Conservation (phyloP, 1,140 invertebrate species). For the Drosophila albomicans region DNA sequence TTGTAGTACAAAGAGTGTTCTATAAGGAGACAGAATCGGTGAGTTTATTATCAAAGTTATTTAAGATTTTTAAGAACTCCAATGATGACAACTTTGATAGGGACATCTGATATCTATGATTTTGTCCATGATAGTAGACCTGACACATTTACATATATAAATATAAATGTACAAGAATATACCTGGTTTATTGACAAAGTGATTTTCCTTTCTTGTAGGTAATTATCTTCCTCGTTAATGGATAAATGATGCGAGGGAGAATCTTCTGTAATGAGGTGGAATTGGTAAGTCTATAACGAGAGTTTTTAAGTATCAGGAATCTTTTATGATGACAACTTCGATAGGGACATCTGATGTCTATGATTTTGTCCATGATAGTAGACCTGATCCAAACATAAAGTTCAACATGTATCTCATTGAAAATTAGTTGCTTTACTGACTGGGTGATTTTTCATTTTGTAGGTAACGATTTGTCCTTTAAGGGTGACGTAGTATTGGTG, state of each 20-base stretch:
- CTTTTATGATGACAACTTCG: constrained; percentile 46
- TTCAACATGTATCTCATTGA: not conserved
- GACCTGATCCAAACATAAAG: not conserved
- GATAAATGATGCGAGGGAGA: not conserved
- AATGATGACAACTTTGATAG: constrained; percentile 56
- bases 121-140: no score
- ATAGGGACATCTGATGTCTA: constrained; percentile 50
- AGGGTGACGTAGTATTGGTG: not conserved
- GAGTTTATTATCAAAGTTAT: no score
- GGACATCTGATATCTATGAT: constrained; percentile 49
- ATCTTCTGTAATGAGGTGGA: no score
- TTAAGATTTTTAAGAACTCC: not conserved
- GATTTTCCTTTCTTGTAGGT: not conserved
- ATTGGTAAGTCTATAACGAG: no score
- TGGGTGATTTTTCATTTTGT: not conserved
- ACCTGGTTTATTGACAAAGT: not conserved
- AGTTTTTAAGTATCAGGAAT: not conserved
- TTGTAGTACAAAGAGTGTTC: no score
- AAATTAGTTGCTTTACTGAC: not conserved
- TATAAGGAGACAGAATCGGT: no score
- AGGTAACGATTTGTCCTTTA: not conserved
- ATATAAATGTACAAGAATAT: no score
- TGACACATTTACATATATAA: no score
- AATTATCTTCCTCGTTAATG: not conserved
- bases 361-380: constrained; percentile 32